phyloP scores from a whole-genome alignment of 2,113 vertebrate genomes.

The Cavia porcellus region DNA sequence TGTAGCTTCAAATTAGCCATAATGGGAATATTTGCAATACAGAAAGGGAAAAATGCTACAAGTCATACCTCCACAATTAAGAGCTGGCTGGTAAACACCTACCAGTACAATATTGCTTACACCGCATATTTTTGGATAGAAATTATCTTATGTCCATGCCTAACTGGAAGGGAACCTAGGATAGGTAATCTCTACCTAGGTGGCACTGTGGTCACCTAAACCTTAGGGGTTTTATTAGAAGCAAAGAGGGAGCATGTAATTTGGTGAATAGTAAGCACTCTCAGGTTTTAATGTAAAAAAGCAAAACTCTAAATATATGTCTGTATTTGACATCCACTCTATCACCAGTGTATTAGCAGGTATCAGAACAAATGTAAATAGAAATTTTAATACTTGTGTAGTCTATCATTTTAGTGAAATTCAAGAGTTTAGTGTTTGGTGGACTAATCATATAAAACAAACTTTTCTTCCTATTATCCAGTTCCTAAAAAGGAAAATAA shows the following conservation, averaged over 20 bases:
- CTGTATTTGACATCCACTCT: conserved; percentile 9
- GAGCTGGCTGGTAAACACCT: background rate
- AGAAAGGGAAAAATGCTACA: conserved; percentile 33
- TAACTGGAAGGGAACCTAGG: background rate
- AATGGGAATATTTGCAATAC: background rate
- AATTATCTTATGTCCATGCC: background rate
- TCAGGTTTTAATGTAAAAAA: conserved; percentile 27
- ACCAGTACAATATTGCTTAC: background rate
- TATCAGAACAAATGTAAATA: conserved; percentile 32
- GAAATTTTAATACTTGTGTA: conserved; percentile 7
- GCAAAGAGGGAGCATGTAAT: background rate
- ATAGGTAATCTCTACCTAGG: background rate
- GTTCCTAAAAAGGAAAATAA: conserved; percentile 16
- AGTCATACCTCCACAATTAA: background rate
- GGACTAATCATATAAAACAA: background rate
- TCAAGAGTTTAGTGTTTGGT: background rate
- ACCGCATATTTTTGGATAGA: background rate
- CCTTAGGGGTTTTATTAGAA: background rate
- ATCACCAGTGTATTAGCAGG: background rate
- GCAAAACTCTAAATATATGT: background rate
- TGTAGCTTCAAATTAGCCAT: background rate
- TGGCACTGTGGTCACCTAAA: background rate
- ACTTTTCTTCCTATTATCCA: background rate
- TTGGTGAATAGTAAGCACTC: background rate
- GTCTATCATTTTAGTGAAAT: conserved; percentile 7